phyloP scores from a whole-genome alignment of 1,140 invertebrate species.

The Brachionus koreanus region DNA sequence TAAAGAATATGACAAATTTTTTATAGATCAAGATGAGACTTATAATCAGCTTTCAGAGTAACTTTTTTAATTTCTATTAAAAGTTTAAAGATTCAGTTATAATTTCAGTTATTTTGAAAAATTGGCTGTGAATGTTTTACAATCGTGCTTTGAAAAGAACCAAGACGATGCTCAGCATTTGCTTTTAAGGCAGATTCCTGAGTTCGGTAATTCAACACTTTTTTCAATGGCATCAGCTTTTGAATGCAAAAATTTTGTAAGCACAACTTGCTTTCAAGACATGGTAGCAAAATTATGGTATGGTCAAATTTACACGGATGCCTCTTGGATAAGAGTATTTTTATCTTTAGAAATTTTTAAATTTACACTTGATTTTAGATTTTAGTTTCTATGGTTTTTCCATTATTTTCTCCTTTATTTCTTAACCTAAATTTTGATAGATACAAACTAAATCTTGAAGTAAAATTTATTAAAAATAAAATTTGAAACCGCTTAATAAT shows the following conservation, averaged over 20 bases:
- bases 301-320: constrained; percentile 16
- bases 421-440: background rate
- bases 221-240: background rate
- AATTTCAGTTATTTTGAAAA: background rate
- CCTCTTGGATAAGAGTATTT: background rate
- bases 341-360: background rate
- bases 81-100: background rate
- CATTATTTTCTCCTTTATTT: constrained; percentile 12
- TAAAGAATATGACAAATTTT: background rate
- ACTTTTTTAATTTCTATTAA: background rate
- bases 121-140: background rate
- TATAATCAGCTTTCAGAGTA: background rate
- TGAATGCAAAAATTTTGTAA: constrained; percentile 19
- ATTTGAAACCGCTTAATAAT: background rate
- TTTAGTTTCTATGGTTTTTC: background rate
- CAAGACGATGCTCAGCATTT: constrained; percentile 1
- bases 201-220: constrained; percentile 1
- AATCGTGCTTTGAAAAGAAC: background rate
- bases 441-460: constrained; percentile 31
- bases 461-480: background rate
- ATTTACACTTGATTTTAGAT: background rate
- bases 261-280: background rate
- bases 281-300: constrained; percentile 19
- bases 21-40: background rate
- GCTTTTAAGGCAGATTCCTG: constrained; percentile 8